phyloP scores from a whole-genome alignment of 2,113 vertebrate genomes.

The Tinamus guttatus region DNA sequence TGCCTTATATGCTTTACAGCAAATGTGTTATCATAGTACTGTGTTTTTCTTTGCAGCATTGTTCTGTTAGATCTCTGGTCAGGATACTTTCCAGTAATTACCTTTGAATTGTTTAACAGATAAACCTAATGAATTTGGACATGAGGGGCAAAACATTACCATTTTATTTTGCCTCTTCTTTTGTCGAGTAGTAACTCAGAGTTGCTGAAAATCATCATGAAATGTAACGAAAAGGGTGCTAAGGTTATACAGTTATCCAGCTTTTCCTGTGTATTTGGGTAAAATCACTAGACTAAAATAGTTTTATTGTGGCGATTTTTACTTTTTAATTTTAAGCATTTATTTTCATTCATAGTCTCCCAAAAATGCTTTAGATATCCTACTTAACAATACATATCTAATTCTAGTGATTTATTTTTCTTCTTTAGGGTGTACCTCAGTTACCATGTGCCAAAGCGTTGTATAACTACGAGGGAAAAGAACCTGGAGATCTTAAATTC shows the following conservation, averaged over 20 bases:
- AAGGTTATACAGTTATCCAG: background rate
- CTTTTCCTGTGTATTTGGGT: background rate
- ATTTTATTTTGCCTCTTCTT: background rate
- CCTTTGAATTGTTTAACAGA: background rate
- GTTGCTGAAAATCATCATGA: background rate
- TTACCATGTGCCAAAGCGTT: conserved; percentile 98
- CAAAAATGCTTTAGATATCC: background rate
- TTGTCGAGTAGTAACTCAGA: background rate
- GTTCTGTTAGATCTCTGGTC: background rate
- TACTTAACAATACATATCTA: background rate
- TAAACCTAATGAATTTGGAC: background rate
- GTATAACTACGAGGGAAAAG: conserved; percentile 98
- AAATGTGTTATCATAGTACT: background rate
- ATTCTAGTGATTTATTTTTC: background rate
- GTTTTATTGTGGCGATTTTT: background rate
- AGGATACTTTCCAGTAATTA: background rate
- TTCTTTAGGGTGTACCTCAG: conserved; percentile 89
- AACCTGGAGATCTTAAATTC: conserved; percentile 97
- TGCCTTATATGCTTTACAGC: background rate
- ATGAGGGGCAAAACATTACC: background rate
- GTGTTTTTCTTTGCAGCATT: background rate
- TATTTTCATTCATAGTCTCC: background rate
- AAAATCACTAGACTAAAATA: background rate
- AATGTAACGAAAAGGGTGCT: background rate
- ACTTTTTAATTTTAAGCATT: background rate